Evolutionary conservation across 1,140 invertebrate species (phyloP).

Genomic region (Hestina assimilis): DNA sequence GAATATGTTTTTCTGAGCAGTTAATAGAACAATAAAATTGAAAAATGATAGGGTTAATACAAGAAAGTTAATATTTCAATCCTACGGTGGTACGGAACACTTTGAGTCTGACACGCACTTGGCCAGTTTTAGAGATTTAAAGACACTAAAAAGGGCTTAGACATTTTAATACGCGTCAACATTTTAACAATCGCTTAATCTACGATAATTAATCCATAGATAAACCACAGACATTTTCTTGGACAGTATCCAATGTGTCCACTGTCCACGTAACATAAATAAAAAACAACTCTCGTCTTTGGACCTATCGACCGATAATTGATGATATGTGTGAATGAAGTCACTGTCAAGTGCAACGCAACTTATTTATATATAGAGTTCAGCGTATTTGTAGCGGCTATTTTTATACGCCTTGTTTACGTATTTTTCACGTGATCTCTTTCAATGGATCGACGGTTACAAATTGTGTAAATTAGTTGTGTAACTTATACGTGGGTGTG

Average conservation of each 20-base stretch:
- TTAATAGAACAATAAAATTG: no score
- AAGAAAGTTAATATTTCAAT: no score
- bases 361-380: slow-evolving; percentile 28
- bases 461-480: slow-evolving; percentile 45
- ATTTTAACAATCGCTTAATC: slow-evolving; percentile 12
- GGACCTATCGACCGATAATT: slow-evolving; percentile 38
- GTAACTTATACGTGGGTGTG: slow-evolving; percentile 32
- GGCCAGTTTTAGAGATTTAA: no score
- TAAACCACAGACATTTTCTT: slow-evolving; percentile 14
- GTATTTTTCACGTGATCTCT: slow-evolving; percentile 58
- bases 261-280: slow-evolving; percentile 29
- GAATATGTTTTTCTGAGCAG: no score
- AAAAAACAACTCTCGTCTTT: slow-evolving; percentile 30
- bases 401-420: slow-evolving; percentile 50
- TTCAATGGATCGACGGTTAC: slow-evolving; percentile 45
- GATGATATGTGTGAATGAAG: slow-evolving; percentile 48
- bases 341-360: slow-evolving; percentile 24
- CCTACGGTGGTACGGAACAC: no score
- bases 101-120: no score
- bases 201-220: slow-evolving; percentile 17
- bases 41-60: no score
- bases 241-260: slow-evolving; percentile 24
- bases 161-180: no score
- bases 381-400: slow-evolving; percentile 29
- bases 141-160: no score